Conservation (phyloP, 2,888 invertebrate species). For the Acronicta aceris region DNA sequence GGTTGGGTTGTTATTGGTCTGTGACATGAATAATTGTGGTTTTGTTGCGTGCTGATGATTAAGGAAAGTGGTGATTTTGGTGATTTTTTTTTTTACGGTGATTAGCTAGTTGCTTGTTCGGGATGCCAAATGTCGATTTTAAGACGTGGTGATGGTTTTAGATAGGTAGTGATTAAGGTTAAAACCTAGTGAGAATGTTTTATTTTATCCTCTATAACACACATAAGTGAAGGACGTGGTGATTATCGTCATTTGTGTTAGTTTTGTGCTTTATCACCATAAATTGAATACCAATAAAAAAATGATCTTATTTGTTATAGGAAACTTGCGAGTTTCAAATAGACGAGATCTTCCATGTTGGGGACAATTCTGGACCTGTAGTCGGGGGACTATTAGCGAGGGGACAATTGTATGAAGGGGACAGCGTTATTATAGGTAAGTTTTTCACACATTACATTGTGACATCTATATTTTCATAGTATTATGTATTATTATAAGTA, state of each 20-base stretch:
- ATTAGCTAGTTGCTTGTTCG: no score
- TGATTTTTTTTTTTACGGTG: background rate
- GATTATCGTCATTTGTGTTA: no score
- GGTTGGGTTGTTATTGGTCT: background rate
- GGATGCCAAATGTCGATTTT: no score
- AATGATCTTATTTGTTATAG: conserved; percentile 66
- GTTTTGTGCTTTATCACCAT: no score
- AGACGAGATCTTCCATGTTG: conserved; percentile 97
- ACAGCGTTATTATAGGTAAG: conserved; percentile 91
- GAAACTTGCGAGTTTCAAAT: conserved; percentile 96
- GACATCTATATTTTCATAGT: no score
- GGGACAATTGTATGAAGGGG: conserved; percentile 96
- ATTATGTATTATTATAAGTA: no score
- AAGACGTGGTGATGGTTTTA: no score
- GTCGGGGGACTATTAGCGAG: conserved; percentile 95
- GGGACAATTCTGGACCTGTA: conserved; percentile 94
- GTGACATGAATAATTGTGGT: background rate
- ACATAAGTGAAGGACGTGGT: no score
- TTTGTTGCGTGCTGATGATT: background rate
- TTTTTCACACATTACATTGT: background rate
- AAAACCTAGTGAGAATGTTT: no score
- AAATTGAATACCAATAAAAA: no score
- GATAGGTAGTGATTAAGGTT: no score
- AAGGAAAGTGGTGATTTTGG: background rate
- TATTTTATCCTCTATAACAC: no score